Evolutionary conservation across 2,113 vertebrate genomes (phyloP), one percentile per base, ranked within the genome.

Genomic region (Picathartes gymnocephalus): DNA sequence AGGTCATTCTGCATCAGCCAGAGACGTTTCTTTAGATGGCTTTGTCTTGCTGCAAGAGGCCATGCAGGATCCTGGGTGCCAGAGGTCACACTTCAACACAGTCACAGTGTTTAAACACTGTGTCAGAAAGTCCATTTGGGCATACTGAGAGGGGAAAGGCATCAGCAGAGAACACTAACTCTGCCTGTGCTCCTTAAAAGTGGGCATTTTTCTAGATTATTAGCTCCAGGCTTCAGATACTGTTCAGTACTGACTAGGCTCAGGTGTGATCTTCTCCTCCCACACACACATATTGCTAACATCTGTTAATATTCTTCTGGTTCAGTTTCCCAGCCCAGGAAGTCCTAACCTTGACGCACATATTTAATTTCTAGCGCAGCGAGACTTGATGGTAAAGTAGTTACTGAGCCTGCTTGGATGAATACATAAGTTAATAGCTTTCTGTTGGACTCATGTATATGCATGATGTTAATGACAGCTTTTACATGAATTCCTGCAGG

Each of bases 231-330:
- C 48, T 92, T 72, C 57, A 86, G 86, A 74, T 60, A 33, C 37
- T 81, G 40, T 31, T 71, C 8, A 1, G 31, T 39, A 48, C 57
- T 69, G 72, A 81, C 85, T 47, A 71, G 47, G 91, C 81, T 94
- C 93, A 96, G 92, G 78, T 94, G 96, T 95, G 88, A 96, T 93
- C 81, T 94, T 96, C 92, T 90, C 86, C 79, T 91, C 90, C 89
- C 62, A 92, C 76, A 66, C 68, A 79, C 24, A 60, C 48, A 84
- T 74, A 78, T 93, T 89, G 62, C 60, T 86, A 80, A 82, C 83
- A 90, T 95, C 73, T 94, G 83, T 66, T 87, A 92, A 81, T 94
- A 83, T 76, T 81, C 78, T 81, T 81, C 74, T 92, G 44, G 50
- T 94, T 95, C 66, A 40, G 65, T 47, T 91, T 91, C 88, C 88